These are phyloP conservation scores for Speoplatyrhinus poulsoni DNA, from an alignment of 2,113 vertebrate species.

Conservation along the genomic window DNA sequence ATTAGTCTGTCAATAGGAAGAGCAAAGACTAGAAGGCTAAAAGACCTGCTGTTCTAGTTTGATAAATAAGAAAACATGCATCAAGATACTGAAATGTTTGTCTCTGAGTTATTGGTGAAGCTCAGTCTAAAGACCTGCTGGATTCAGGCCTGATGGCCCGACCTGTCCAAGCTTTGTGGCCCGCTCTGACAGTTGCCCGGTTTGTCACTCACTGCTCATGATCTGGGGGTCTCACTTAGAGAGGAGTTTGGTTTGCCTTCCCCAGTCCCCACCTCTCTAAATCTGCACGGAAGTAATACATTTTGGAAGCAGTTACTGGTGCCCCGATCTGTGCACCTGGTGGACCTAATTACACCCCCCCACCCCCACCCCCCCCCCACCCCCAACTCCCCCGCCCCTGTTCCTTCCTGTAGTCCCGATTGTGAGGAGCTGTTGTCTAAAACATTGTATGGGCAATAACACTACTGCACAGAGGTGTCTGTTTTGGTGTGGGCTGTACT, in stretches of 20 bases:
- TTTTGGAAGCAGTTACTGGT: slow-evolving; percentile 90
- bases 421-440: slow-evolving; percentile 28
- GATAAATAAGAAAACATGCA: slow-evolving; percentile 11
- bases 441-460: slow-evolving; percentile 19
- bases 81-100: slow-evolving; percentile 20
- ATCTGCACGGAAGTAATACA: slow-evolving; percentile 94
- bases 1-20: neutral
- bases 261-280: slow-evolving; percentile 76
- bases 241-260: slow-evolving; percentile 78
- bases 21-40: slow-evolving; percentile 17
- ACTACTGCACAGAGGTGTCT: neutral
- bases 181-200: slow-evolving; percentile 54
- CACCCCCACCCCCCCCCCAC: slow-evolving; percentile 80
- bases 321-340: slow-evolving; percentile 92
- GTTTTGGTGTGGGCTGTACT: neutral
- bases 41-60: slow-evolving; percentile 22
- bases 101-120: slow-evolving; percentile 34
- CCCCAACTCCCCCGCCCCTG: slow-evolving; percentile 73
- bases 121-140: slow-evolving; percentile 16
- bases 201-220: slow-evolving; percentile 70
- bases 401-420: slow-evolving; percentile 52
- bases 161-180: slow-evolving; percentile 34
- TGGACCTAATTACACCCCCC: slow-evolving; percentile 89
- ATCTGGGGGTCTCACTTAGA: slow-evolving; percentile 79
- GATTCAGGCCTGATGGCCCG: slow-evolving; percentile 40